phyloP scores from a whole-genome alignment of 2,888 invertebrate species.

The Steinernema carpocapsae region DNA sequence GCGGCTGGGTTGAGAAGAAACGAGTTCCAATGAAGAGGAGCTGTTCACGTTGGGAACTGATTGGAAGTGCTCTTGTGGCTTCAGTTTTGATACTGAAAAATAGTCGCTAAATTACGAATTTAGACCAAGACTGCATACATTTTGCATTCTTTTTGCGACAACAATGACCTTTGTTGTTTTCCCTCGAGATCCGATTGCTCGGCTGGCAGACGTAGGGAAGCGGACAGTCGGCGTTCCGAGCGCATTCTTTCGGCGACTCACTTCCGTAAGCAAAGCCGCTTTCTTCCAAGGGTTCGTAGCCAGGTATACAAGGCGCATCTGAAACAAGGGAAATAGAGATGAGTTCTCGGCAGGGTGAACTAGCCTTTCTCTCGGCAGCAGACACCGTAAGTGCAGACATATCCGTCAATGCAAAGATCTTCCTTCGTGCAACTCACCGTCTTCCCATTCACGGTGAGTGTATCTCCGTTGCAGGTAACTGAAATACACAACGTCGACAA shows the following conservation, averaged over 20 bases:
- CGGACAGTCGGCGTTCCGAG: slow-evolving; percentile 40
- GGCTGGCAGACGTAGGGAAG: slow-evolving; percentile 38
- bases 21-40: background rate
- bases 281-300: slow-evolving; percentile 39
- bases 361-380: slow-evolving; percentile 37
- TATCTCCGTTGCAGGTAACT: slow-evolving; percentile 20
- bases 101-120: background rate
- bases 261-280: slow-evolving; percentile 3
- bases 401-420: slow-evolving; percentile 29
- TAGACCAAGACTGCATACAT: background rate
- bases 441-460: slow-evolving; percentile 33
- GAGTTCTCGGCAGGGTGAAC: background rate
- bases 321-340: background rate
- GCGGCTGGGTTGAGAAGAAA: background rate
- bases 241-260: slow-evolving; percentile 6
- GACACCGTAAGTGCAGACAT: slow-evolving; percentile 34
- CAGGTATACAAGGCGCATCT: slow-evolving; percentile 18
- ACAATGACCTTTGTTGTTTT: background rate
- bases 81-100: background rate
- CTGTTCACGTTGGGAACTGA: background rate
- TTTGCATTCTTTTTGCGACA: background rate
- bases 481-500: background rate
- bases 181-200: slow-evolving; percentile 24
- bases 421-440: slow-evolving; percentile 29
- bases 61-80: slow-evolving; percentile 2